Percentiles rank a stretch among this genome's conserved stretches.
phyloP scores from a whole-genome alignment of 2,113 vertebrate species.

The Nannobrachium achirus region DNA sequence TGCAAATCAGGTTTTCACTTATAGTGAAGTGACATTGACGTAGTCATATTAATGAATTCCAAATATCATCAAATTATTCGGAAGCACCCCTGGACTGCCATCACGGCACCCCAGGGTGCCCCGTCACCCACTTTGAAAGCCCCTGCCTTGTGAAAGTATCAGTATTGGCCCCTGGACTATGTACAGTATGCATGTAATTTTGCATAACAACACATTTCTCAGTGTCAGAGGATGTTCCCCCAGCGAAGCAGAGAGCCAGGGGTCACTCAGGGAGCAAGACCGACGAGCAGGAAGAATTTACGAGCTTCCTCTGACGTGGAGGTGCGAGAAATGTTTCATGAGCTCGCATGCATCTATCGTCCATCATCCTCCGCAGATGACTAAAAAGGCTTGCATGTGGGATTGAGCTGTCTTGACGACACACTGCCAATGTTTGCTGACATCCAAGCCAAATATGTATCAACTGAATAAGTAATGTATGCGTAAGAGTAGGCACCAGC shows the following conservation, averaged over 20 bases:
- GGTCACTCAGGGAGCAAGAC: conserved; percentile 7
- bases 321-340: conserved; percentile 41
- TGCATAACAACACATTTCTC: neutral
- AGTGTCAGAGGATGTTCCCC: conserved; percentile 35
- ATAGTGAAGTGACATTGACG: no score
- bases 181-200: neutral
- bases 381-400: conserved; percentile 25
- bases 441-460: neutral
- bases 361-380: conserved; percentile 46
- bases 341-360: conserved; percentile 16
- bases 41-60: no score
- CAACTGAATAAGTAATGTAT: neutral
- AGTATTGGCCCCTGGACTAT: no score
- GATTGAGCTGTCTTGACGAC: neutral
- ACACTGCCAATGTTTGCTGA: neutral
- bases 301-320: conserved; percentile 47
- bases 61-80: no score
- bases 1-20: no score
- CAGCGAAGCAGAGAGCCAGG: conserved; percentile 2
- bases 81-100: no score
- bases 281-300: conserved; percentile 36
- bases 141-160: no score
- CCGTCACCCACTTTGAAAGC: no score
- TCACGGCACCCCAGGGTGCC: no score
- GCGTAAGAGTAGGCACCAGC: neutral